These are phyloP conservation scores for Progne subis DNA, from an alignment of 2,113 vertebrate species.

Conservation along the genomic window DNA sequence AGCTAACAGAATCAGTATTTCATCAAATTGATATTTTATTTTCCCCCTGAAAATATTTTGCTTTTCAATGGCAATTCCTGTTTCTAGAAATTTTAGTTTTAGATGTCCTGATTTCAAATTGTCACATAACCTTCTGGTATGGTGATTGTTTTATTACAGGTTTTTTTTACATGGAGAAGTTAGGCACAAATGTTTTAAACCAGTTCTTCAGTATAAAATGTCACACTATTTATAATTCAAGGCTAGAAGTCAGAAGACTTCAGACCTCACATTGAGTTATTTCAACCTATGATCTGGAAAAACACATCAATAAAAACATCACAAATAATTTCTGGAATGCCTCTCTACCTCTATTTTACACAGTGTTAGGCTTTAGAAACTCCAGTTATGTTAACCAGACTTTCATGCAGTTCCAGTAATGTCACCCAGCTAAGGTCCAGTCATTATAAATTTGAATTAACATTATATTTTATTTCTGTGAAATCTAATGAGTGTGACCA, in stretches of 20 bases:
- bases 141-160: background rate
- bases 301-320: background rate
- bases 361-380: background rate
- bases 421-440: background rate
- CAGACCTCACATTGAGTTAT: background rate
- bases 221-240: background rate
- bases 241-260: background rate
- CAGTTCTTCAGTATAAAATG: background rate
- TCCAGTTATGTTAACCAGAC: background rate
- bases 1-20: background rate
- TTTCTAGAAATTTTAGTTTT: background rate
- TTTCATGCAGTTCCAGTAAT: background rate
- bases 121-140: background rate
- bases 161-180: background rate
- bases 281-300: background rate
- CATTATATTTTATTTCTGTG: conserved; percentile 56
- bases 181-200: background rate
- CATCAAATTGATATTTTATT: background rate
- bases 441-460: conserved; percentile 34
- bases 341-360: background rate
- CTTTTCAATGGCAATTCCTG: background rate
- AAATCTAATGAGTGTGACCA: conserved; percentile 43
- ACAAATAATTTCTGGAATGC: background rate
- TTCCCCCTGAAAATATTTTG: background rate
- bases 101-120: background rate